Evolutionary conservation across 2,888 invertebrate genomes (phyloP), one percentile per base, ranked within the genome.

Genomic region (Hedya salicella): DNA sequence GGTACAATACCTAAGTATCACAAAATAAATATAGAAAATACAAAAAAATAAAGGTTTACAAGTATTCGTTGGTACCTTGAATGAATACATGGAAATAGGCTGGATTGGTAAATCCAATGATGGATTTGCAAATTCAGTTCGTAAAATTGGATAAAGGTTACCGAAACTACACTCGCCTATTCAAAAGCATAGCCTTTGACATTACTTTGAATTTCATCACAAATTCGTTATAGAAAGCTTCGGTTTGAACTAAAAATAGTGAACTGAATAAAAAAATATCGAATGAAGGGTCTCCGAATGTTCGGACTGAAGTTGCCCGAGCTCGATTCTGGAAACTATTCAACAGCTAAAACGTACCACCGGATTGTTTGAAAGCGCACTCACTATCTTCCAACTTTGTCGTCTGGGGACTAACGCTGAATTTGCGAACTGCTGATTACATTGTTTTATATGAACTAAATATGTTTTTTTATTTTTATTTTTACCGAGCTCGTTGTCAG

Each of bases 361-460:
- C 8, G 16, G 19, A 46, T 56, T 19, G 56, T 11, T 14, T 40
- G 19, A 30, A 56, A 63, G 48, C 21, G 14, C 14, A 39, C 44
- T 62, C 25, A 25, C 4, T 21, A 44, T 36, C 39, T 6, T 54
- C 14, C 11, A 56, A 56, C 63, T 63, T 63, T 48, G 14, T 48
- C 49, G 56, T 56, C 54, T 25, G 17, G 57, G 57, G 50, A 57
- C n/a, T 40, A 19, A 14, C 39, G 25, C 36, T 56, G 39, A 16
- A 57, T 44, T 21, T 32, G n/a, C 32, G 36, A 8, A 65, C 52
- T 59, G 48, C 53, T 21, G 17, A 50, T 32, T 52, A 60, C 39
- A 48, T 53, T 60, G 65, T 65, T 60, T 48, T 39, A 25, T 48
- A 46, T 32, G 30, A 14, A 19, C 36, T 48, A 19, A 42, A 32